Percentiles rank a stretch among this genome's conserved stretches.
Evolutionary conservation across 2,113 vertebrate genomes (phyloP).

Genomic region (Ammospiza nelsoni): DNA sequence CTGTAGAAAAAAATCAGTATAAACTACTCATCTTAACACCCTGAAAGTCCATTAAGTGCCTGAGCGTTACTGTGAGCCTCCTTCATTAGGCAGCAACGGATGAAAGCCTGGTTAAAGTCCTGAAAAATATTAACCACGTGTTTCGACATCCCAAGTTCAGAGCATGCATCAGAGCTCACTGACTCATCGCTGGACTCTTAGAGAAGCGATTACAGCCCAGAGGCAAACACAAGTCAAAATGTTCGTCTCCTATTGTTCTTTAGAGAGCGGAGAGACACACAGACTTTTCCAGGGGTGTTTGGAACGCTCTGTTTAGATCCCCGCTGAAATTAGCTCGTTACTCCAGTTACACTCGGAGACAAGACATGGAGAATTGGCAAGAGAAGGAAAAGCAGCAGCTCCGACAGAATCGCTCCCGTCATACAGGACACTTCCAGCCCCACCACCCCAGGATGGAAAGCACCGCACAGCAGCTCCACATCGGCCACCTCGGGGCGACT

Average conservation of each 20-base stretch:
- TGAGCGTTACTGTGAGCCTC: fast-evolving
- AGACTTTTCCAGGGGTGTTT: not conserved
- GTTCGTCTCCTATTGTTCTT: not conserved
- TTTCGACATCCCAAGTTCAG: not conserved
- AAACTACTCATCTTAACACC: not conserved
- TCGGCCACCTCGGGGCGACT: not conserved
- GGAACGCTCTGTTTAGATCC: not conserved
- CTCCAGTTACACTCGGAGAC: not conserved
- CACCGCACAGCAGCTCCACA: not conserved
- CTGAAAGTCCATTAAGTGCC: not conserved
- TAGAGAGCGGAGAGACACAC: not conserved
- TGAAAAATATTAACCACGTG: not conserved
- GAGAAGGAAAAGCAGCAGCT: not conserved
- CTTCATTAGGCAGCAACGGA: not conserved
- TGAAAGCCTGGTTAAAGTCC: not conserved
- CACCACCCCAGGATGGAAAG: not conserved
- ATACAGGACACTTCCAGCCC: not conserved
- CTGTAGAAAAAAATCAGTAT: not conserved
- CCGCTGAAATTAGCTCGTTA: not conserved
- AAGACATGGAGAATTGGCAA: not conserved
- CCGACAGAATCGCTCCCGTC: not conserved
- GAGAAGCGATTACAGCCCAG: not conserved
- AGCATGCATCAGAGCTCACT: not conserved
- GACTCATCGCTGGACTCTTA: not conserved
- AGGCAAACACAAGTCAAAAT: not conserved